Base-by-base conservation (phyloP, 2,888 invertebrate species). In the Microchrysa polita region DNA sequence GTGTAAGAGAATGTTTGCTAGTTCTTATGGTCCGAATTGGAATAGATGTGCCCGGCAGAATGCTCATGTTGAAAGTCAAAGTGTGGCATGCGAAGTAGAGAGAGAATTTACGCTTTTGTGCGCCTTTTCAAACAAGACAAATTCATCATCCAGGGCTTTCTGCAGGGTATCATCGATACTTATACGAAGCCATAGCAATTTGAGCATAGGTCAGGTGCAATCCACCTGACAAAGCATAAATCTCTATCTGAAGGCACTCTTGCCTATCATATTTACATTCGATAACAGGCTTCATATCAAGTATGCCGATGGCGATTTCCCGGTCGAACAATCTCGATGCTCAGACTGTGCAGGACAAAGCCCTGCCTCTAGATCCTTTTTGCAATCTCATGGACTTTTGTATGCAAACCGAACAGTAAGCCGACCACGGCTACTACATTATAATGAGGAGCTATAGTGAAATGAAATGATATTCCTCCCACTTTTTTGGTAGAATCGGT, bases 401-500 rank as follows among this genome's bases (percentile, higher is more conserved):
- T n/a, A 48, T 65, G 65, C 20, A 48, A 65, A 48, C 48, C 9
- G 22, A 48, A 34, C 22, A 65, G 4, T 34, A 7, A 34, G 27
- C 7, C 9, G 22, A 10, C 42, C 57, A 22, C 48, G 27, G 14
- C n/a, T 40, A 69, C 57, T 18, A 55, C 40, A 69, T 69, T 69
- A 57, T 69, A 69, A 69, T 69, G 69, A 40, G 40, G 40, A 69
- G 57, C 52, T 69, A n/a, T n/a, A 57, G 40, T 69, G 69, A n/a
- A n/a, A 69, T 55, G 69, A 69, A 42, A 69, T 57, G 69, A 57
- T 69, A 69, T 69, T 57, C 69, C 69, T 55, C 69, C 65, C 69
- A 52, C 55, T 59, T 44, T n/a, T 22, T 23, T 60, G 27, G 27
- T 34, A 34, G 27, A 34, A 34, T 34, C 27, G 55, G 12, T 63